phyloP scores from a whole-genome alignment of 2,888 invertebrate species.

The Agriopis aurantiaria region DNA sequence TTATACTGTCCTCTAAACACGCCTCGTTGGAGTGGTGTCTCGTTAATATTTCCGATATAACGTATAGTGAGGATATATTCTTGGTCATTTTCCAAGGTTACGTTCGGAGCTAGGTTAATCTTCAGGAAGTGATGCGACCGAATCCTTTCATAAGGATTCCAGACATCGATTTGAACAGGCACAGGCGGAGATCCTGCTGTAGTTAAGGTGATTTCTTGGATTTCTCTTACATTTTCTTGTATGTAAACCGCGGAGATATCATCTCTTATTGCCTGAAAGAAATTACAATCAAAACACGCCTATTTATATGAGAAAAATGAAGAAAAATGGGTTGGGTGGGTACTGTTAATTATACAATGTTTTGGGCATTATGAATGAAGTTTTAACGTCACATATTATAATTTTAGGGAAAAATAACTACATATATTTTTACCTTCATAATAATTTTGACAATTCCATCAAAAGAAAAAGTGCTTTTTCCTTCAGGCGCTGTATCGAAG shows the following conservation, averaged over 20 bases:
- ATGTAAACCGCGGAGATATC: conserved; percentile 60
- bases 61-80: conserved; percentile 61
- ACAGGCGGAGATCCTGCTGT: conserved; percentile 36
- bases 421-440: conserved; percentile 55
- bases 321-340: too few species aligned
- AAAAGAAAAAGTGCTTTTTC: conserved; percentile 74
- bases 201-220: conserved; percentile 56
- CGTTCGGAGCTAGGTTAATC: conserved; percentile 65
- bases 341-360: too few species aligned
- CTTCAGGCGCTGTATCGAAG: conserved; percentile 65
- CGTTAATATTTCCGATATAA: conserved; percentile 79
- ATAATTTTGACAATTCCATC: conserved; percentile 75
- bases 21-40: conserved; percentile 76
- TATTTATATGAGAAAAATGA: not conserved
- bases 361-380: not conserved
- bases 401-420: not conserved
- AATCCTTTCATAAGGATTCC: conserved; percentile 60
- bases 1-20: conserved; percentile 76
- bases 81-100: conserved; percentile 55
- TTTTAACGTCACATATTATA: not conserved
- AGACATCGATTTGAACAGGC: conserved; percentile 50
- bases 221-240: conserved; percentile 74
- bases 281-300: not conserved
- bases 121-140: conserved; percentile 67
- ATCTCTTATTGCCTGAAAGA: conserved; percentile 62